Base-by-base conservation (phyloP, 2,113 vertebrate genomes). In the Sigmodon hispidus region DNA sequence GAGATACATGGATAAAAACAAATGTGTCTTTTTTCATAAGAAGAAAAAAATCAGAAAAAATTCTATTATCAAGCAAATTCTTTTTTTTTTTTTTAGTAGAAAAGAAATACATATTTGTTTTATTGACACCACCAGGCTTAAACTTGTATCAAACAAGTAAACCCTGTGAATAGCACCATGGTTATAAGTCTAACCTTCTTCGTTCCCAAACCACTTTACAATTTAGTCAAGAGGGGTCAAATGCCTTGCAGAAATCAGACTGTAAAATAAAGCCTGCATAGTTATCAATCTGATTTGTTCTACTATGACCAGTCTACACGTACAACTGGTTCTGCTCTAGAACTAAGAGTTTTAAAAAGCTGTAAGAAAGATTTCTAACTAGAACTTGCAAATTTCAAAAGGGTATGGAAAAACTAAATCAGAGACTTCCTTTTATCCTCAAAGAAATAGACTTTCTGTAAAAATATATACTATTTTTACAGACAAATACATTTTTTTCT, bases 391-490 rank as follows among this genome's bases (percentile, higher is more conserved):
- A 95, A 65, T 93, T 90, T 95, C 50, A 96, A 95, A 89, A 70
- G 29, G 45, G 69, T 72, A 89, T 89, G 86, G 88, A 92, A 97
- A 97, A 96, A 96, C 34, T 70, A 88, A 96, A 95, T 91, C 55
- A 0, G 2, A 95, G 34, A 83, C 8, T 48, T 67, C 5, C 11
- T 45, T 89, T 80, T 91, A 65, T 55, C 24, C 75, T 89, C 77
- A 93, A 97, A 90, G 67, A 94, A 97, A 96, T 92, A 96, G 55
- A 96, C 48, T 95, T 97, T 98, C 98, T 97, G 96, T 98, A 98
- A 97, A 97, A 97, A 97, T 84, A 96, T 97, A 96, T 91, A 98
- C 91, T 96, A 93, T 96, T 98, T 96, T 95, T 98, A 98, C 97
- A 98, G 96, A 91, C 87, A 95, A 59, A 92, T 86, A 48, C 91